Conservation (phyloP, 2,888 invertebrate genomes). For the Bimastos eiseni region DNA sequence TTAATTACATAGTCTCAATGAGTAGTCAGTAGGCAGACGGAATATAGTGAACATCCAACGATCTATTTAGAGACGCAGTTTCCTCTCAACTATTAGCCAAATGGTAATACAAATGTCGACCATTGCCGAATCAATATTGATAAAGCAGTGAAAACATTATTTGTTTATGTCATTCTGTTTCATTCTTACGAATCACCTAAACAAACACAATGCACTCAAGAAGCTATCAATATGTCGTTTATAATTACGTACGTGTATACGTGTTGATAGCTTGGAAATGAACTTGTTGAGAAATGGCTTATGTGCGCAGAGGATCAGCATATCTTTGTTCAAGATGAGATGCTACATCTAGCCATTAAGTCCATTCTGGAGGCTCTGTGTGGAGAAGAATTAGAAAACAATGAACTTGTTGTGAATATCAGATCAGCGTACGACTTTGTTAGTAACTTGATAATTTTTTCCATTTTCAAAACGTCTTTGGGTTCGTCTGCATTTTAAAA, state of each 20-base stretch:
- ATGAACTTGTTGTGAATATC: not conserved
- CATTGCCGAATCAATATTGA: no score
- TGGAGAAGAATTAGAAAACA: conserved; percentile 3
- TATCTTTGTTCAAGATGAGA: conserved; percentile 1
- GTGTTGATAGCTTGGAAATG: not conserved
- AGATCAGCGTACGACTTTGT: not conserved
- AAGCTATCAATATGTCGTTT: not conserved
- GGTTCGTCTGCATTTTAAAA: not conserved
- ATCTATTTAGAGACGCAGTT: no score
- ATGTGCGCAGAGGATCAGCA: not conserved
- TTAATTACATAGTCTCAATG: no score
- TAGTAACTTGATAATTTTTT: not conserved
- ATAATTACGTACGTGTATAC: not conserved
- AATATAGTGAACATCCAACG: no score
- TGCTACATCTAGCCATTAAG: not conserved
- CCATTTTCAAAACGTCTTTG: not conserved
- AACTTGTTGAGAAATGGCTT: not conserved
- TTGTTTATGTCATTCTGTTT: no score
- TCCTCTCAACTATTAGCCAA: no score
- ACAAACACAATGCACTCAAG: not conserved
- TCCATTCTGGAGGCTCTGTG: not conserved
- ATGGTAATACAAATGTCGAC: no score
- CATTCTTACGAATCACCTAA: no score
- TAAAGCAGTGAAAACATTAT: no score
- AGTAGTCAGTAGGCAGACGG: no score